Base-by-base conservation (phyloP, 2,797 vertebrate genomes). In the Tokudaia tokunoshimensis region DNA sequence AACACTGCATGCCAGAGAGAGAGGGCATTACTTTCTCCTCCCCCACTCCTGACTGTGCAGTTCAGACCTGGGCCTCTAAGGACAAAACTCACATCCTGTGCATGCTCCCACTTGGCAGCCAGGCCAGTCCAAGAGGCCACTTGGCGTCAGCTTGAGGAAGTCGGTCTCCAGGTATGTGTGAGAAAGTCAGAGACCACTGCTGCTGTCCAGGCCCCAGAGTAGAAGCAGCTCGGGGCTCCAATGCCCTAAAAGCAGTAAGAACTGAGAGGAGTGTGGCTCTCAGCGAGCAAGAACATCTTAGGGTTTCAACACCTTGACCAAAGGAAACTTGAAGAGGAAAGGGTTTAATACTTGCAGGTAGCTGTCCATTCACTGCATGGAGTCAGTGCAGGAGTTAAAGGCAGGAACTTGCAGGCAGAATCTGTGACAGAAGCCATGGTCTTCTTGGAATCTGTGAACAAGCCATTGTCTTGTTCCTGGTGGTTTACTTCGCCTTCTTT, bases 31-130 rank as follows among this genome's bases (percentile, higher is more conserved):
- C 63, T 50, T 20, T 4, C 19, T 11, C 6, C 22, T 90, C 52
- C 52, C n/a, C 47, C 55, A 17, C 1, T 70, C 37, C 79, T 76
- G 86, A 61, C 70, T 34, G 10, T 76, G 24, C 6, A 50, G 31
- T 78, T 79, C 6, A 44, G 93, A 31, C 82, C 37, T 31, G 67
- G 92, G 57, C 74, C 75, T 85, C 88, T 20, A 44, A 89, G 94
- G 88, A 79, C 74, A 94, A 75, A 91, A 80, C 63, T 50, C 50
- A 89, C 92, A 85, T 86, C 95, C 92, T 79, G 95, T 85, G 74
- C 92, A 96, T 55, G 37, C 70, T 90, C 44, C 20, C 29, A 50
- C 31, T 57, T 80, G 93, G 92, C 94, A 72, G 78, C 1, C 26
- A 57, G 80, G 84, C 15, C 0, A 29, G 29, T n/a, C 78, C 0